Percentiles rank a stretch among this genome's conserved stretches.
phyloP scores from a whole-genome alignment of 2,888 invertebrate species.

The Baronia brevicornis region DNA sequence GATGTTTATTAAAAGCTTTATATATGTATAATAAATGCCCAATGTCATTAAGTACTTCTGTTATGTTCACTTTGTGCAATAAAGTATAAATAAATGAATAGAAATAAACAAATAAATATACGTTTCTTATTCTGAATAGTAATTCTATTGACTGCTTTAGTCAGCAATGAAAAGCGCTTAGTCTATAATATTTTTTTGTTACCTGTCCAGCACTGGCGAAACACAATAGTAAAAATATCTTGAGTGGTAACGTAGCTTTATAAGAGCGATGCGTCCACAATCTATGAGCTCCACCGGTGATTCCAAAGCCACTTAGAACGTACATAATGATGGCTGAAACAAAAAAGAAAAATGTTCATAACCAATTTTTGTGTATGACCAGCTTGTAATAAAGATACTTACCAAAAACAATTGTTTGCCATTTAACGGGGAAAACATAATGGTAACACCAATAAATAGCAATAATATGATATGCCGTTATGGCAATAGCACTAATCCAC shows the following conservation, averaged over 20 bases:
- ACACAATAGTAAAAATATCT: conserved; percentile 75
- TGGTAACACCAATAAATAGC: conserved; percentile 59
- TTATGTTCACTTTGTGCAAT: too few relatives aligned
- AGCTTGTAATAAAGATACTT: conserved; percentile 24
- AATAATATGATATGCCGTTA: conserved; percentile 49
- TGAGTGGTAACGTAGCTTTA: conserved; percentile 78
- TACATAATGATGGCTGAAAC: conserved; percentile 75
- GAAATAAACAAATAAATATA: too few relatives aligned
- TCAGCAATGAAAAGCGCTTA: too few relatives aligned
- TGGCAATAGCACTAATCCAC: conserved; percentile 51
- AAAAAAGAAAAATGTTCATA: too few relatives aligned
- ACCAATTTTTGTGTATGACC: conserved; percentile 7
- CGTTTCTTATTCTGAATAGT: too few relatives aligned
- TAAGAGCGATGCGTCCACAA: conserved; percentile 82
- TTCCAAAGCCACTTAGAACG: conserved; percentile 78
- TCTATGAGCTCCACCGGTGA: conserved; percentile 83
- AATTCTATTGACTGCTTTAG: too few relatives aligned
- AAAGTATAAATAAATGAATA: too few relatives aligned
- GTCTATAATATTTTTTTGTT: too few relatives aligned
- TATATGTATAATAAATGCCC: too few relatives aligned
- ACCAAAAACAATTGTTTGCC: conserved; percentile 61
- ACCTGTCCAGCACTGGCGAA: conserved; percentile 82
- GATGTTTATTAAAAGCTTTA: conserved; percentile 1
- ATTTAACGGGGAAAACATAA: conserved; percentile 57
- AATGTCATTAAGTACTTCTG: too few relatives aligned